phyloP scores from a whole-genome alignment of 2,888 invertebrate species.

The Megalurothrips usitatus region DNA sequence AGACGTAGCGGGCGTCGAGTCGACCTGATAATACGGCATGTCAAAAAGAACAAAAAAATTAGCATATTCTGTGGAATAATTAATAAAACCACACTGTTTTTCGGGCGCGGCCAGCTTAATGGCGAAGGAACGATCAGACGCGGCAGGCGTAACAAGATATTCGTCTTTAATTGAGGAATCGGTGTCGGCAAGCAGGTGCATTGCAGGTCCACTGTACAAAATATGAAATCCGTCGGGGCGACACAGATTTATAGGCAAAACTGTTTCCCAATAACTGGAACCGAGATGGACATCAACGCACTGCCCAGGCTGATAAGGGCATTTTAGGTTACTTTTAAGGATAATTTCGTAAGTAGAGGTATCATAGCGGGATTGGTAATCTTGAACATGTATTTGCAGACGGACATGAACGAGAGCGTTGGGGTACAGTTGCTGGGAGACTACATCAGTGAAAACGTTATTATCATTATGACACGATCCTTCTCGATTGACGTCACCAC shows the following conservation, averaged over 20 bases:
- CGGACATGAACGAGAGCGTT: background rate
- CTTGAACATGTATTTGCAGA: background rate
- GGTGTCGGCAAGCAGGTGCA: too few species aligned
- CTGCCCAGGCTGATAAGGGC: background rate
- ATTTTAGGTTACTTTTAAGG: background rate
- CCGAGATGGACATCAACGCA: background rate
- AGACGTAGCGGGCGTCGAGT: background rate
- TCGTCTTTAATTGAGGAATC: background rate
- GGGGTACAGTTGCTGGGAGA: background rate
- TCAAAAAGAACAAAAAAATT: background rate
- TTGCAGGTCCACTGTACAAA: background rate
- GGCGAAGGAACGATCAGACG: background rate
- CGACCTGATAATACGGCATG: background rate
- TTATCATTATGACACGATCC: background rate
- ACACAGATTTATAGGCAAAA: background rate
- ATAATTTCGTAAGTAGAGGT: background rate
- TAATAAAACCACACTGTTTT: too few species aligned
- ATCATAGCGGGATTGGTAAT: background rate
- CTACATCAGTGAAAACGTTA: background rate
- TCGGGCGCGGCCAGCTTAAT: too few species aligned
- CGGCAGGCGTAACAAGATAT: background rate
- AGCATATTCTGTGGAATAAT: background rate
- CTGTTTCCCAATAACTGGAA: background rate
- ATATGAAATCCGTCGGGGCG: background rate
- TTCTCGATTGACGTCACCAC: background rate